Base-by-base conservation (phyloP, 2,797 vertebrate species). In the Platalea minor region DNA sequence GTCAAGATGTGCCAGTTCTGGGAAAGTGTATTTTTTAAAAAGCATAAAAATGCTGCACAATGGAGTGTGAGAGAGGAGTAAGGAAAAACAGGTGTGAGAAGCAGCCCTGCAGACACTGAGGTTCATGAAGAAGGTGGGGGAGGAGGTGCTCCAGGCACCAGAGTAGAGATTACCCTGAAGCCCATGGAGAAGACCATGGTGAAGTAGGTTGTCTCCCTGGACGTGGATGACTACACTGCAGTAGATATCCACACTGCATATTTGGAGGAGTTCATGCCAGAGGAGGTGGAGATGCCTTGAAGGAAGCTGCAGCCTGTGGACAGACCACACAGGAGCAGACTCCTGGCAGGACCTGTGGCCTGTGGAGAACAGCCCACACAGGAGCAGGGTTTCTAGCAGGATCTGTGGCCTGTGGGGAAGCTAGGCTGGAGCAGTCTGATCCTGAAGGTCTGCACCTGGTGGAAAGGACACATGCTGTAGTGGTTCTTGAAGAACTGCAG, bases 141-240 rank as follows among this genome's bases (percentile, higher is more conserved):
- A 85, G 7, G 11, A 73, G 5, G 9, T n/a, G 5, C 5, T 6
- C 24, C 33, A 73, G 26, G 21, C 1, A 0, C 23, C 3, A 2
- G 37, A 72, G 29, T 5, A 78, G 20, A 39, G 26, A 37, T 21
- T n/a, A 17, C 20, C 8, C 3, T 6, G 8, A 13, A 51, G 29
- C 26, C n/a, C 21, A 12, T 17, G 15, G 41, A 64, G 39, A 75
- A 73, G 33, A 46, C 6, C 3, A 4, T n/a, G 13, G 50, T 74
- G n/a, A 78, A 67, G 24, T 8, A 60, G 7, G 11, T 25, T 53
- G 7, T 48, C 8, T 61, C 31, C 37, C 28, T 67, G 6, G 4
- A 43, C 12, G 23, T 2, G 7, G 10, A 72, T 26, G 20, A 33
- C 33, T 41, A 33, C 20, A 14, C 4, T 19, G 23, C 19, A 72